Evolutionary conservation across 2,797 vertebrate genomes (phyloP), one percentile per base, ranked within the genome.

Genomic region (Tinamus major): DNA sequence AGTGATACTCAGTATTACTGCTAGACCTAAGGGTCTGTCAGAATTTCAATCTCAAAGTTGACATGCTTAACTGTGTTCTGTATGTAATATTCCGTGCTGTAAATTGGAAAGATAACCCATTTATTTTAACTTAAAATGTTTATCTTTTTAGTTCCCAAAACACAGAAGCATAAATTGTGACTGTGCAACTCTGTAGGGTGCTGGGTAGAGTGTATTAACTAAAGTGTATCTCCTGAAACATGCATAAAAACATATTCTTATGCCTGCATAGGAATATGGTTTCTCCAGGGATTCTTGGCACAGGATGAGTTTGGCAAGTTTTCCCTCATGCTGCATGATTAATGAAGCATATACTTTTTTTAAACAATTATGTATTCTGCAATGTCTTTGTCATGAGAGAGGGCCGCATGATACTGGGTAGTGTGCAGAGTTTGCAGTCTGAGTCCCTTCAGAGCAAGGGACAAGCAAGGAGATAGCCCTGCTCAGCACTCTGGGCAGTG

Each of bases 1-100:
- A 31, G 64, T 65, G 53, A 62, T 92, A 87, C 17, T 89, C 62
- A 87, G 79, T 93, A 92, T 86, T n/a, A 15, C 29, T 46, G 51
- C n/a, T 65, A 79, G 41, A 76, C 62, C 41, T 80, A 55, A 87
- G 58, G 67, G 46, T 89, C 69, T 94, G 37, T 79, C 67, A 88
- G 69, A 63, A 39, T 79, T 92, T 87, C 4, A 2, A 26, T 85
- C 79, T 90, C 4, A 1, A 65, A 89, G 83, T 53, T 80, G 23
- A 56, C 80, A 55, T 74, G 58, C 80, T 89, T 76, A 76, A 67
- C 72, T 78, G 37, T 65, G 16, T 85, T 83, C 41, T 29, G 29
- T 55, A 14, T 27, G 12, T 53, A 56, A 39, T 33, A 49, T 18
- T 78, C 29, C 46, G 23, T 87, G 51, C 49, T 93, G 55, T 72